Conservation (phyloP, 1,140 invertebrate species). For the Rhagoletis pomonella region DNA sequence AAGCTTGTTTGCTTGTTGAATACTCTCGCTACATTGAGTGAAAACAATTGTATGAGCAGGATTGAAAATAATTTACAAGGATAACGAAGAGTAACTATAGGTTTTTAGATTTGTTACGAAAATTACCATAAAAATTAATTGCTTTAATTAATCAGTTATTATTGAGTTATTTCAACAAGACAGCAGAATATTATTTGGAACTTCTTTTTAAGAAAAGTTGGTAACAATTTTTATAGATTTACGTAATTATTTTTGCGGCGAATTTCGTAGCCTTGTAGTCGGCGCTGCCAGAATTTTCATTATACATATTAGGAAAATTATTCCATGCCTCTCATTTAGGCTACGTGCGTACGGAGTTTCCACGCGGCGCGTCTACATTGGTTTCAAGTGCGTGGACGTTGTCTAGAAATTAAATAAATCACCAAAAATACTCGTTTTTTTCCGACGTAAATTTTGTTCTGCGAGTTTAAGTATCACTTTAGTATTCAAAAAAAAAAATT, state of each 20-base stretch:
- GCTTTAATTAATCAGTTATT: neutral
- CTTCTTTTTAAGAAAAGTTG: neutral
- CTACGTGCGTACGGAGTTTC: neutral
- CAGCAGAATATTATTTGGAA: neutral
- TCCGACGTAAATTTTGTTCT: neutral
- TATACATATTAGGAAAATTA: neutral
- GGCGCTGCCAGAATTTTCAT: neutral
- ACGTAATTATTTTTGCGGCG: constrained; percentile 10
- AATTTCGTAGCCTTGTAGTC: neutral
- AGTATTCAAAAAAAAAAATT: too few species aligned
- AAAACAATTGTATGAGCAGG: neutral
- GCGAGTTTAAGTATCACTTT: too few species aligned
- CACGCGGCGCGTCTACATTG: neutral
- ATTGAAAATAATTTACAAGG: neutral
- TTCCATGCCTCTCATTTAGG: neutral
- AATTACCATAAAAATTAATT: neutral
- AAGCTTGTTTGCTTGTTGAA: neutral
- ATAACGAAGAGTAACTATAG: neutral
- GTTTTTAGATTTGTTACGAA: neutral
- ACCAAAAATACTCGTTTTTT: too few species aligned
- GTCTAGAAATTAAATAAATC: too few species aligned
- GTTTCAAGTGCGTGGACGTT: neutral
- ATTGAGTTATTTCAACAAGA: neutral
- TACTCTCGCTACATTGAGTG: neutral
- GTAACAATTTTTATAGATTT: neutral